Evolutionary conservation across 1,140 invertebrate genomes (phyloP), one percentile per base, ranked within the genome.

Genomic region (Drosophila nebulosa): DNA sequence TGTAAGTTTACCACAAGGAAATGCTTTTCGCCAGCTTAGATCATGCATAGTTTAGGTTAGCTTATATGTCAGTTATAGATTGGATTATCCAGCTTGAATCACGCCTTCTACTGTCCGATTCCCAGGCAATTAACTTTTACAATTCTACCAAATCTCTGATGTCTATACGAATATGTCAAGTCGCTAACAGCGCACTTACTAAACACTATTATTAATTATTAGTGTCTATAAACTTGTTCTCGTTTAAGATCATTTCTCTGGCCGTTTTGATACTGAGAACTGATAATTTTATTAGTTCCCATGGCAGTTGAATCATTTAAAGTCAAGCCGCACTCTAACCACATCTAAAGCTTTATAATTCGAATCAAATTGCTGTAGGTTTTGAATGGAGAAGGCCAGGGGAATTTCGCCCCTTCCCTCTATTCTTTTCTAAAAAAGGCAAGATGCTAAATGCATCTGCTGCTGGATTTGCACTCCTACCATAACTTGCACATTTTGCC

Each of bases 401-500:
- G 32, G 32, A 35, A 3, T 12, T 12, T 36, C 21, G 24, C 24
- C 0, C 24, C 24, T 4, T 24, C 4, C 24, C 24, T 4, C 24
- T 24, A 2, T 24, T 69, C 51, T 16, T n/a, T 30, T 30, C 57
- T 60, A 5, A 14, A 61, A 70, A 52, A 32, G 61, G 57, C 62
- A 50, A 53, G 50, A 57, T 62, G 35, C 32, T 16, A 26, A 57
- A 56, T 56, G 51, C 65, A 67, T 36, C 27, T 62, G 14, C 27
- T 62, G 14, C 4, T 10, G 42, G 50, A 39, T 21, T 21, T 7
- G 10, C 39, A 22, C 14, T 21, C 14, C 26, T 22, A 52, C 50
- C 63, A 64, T 69, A 79, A 76, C 76, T 83, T 75, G 58, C 79
- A 78, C 65, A 68, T 68, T 58, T 67, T 26, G 42, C 50, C 52